A percentile compares a stretch with the other conserved stretches of the same genome.
Conservation (phyloP, 2,113 vertebrate genomes). For the Actinemys pallida region DNA sequence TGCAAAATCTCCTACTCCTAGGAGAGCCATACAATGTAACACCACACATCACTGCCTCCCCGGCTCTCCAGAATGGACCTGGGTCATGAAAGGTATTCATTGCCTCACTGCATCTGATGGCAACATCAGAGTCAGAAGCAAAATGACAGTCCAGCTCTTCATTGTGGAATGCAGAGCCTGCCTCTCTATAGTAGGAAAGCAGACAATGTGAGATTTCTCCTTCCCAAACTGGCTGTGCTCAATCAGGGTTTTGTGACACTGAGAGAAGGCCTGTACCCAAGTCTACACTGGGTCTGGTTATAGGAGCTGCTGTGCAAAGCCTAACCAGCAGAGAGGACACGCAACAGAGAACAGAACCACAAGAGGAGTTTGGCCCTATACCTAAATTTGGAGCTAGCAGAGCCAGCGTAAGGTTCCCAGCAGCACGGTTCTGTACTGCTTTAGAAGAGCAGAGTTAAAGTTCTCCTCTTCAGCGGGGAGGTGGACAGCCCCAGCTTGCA, state of each 20-base stretch:
- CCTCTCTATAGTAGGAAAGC: background rate
- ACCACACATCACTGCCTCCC: background rate
- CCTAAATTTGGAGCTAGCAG: background rate
- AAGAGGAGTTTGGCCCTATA: background rate
- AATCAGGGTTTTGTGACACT: background rate
- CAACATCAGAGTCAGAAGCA: fast-evolving
- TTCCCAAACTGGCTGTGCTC: background rate
- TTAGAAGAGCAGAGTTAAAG: background rate
- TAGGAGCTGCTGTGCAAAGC: background rate
- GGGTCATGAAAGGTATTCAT: background rate
- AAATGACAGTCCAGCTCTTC: background rate
- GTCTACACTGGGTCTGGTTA: background rate
- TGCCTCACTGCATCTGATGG: fast-evolving
- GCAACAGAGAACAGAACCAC: background rate
- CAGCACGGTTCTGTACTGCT: background rate
- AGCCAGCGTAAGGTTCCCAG: background rate
- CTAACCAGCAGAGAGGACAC: background rate
- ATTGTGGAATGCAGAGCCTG: background rate
- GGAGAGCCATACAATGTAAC: background rate
- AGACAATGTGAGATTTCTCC: background rate
- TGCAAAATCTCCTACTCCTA: background rate
- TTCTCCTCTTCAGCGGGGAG: background rate
- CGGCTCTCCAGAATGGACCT: background rate
- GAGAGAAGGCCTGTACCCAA: background rate
- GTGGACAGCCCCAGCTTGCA: background rate